Percentiles rank a stretch among this genome's conserved stretches.
These are phyloP conservation scores for Drosophila subobscura DNA, from an alignment of 1,140 invertebrate genomes.

Conservation along the genomic window DNA sequence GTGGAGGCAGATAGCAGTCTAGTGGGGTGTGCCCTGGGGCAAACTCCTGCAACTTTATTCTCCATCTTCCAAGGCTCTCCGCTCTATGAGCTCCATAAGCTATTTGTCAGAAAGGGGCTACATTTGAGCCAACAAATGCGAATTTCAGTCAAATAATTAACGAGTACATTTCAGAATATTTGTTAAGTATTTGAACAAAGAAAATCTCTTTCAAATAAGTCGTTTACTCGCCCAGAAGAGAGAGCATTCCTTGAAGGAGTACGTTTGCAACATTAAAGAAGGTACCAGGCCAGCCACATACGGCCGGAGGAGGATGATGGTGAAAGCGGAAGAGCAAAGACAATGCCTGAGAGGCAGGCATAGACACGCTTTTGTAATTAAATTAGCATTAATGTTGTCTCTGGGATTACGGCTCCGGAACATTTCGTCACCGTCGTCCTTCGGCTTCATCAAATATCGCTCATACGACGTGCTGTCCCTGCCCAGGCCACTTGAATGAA, in stretches of 20 bases:
- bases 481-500: conserved; percentile 38
- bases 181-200: conserved; percentile 6
- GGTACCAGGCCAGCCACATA: too few relatives aligned
- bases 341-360: conserved; percentile 31
- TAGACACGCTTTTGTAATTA: conserved; percentile 68
- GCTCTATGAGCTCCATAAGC: conserved; percentile 5
- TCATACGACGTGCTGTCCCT: conserved; percentile 55
- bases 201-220: too few relatives aligned
- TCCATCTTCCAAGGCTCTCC: conserved; percentile 1
- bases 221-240: too few relatives aligned
- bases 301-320: too few relatives aligned
- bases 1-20: conserved; percentile 1
- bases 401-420: conserved; percentile 42
- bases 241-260: too few relatives aligned
- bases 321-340: background rate
- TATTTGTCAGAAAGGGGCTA: conserved; percentile 12
- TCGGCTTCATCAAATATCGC: conserved; percentile 65
- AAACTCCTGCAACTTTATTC: conserved; percentile 40
- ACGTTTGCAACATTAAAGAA: background rate
- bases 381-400: conserved; percentile 68
- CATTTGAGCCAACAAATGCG: conserved; percentile 2
- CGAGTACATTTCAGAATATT: conserved; percentile 9
- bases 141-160: conserved; percentile 4
- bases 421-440: conserved; percentile 17
- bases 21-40: conserved; percentile 5